Evolutionary conservation across 2,113 vertebrate genomes (phyloP), one percentile per base, ranked within the genome.

Genomic region (Piaya cayana): DNA sequence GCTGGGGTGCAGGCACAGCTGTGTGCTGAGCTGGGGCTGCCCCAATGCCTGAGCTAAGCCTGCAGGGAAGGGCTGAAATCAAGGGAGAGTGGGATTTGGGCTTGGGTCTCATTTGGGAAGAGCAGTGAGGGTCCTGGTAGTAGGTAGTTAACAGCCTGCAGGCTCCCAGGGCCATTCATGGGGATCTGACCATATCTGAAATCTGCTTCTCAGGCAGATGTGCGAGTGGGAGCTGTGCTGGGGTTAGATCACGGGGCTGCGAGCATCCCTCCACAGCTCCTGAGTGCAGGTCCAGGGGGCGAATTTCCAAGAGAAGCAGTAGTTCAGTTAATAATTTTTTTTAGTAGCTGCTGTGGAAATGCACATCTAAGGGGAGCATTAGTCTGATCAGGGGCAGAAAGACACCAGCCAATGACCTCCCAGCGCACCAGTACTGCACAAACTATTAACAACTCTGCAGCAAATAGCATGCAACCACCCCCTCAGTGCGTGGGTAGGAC

Each of bases 201-300:
- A 59, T 64, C 49, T 37, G 42, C n/a, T 8, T n/a, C 47, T 70
- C 1, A 4, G 36, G 21, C 62, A 71, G 30, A 39, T 7, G 75
- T 81, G 29, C 62, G 45, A 56, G 43, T 0, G 4, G 50, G 37
- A 82, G 23, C 0, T 0, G 26, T 42, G 32, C 29, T 2, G 9
- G 29, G 2, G 11, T 64, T 52, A 80, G 56, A 64, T 11, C 0
- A 0, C 11, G 20, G 29, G 9, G 5, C 10, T 26, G 16, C 26
- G 52, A 77, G 26, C 78, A 58, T 71, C 58, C 15, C 4, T 87
- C 39, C 6, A 0, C n/a, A 34, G 16, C 11, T 67, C 23, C 64
- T 15, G 9, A 52, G 21, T 58, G 55, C 20, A 67, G 26, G 19
- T 79, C 39, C 39, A 32, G 30, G 22, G 15, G 19, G 20, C 20